Conservation (phyloP, 2,113 vertebrate genomes). For the Daubentonia madagascariensis region DNA sequence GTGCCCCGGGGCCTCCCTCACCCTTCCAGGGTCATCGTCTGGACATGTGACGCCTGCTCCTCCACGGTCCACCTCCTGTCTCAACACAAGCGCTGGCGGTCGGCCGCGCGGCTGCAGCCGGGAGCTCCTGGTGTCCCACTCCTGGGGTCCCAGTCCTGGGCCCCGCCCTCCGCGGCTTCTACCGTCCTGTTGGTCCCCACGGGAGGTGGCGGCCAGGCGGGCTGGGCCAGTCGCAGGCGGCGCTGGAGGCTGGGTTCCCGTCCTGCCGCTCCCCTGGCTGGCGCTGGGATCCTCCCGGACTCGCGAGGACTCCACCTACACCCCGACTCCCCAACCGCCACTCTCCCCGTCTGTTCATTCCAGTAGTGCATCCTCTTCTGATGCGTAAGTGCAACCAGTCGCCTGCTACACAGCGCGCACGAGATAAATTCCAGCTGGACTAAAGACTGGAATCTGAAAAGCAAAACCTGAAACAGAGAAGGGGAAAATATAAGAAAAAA, state of each 20-base stretch:
- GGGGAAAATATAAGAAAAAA: background rate
- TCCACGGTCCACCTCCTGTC: too few relatives aligned
- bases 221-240: too few relatives aligned
- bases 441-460: background rate
- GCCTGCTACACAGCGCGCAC: background rate
- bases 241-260: background rate
- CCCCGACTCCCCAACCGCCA: background rate
- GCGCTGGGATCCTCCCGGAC: too few relatives aligned
- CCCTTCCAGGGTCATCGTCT: background rate
- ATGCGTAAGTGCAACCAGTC: background rate
- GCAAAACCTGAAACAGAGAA: background rate
- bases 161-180: background rate
- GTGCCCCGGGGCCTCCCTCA: background rate
- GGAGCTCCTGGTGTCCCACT: too few relatives aligned
- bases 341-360: background rate
- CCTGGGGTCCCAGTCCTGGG: background rate
- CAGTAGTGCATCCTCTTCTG: background rate
- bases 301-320: background rate
- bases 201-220: background rate
- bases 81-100: too few relatives aligned
- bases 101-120: too few relatives aligned
- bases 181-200: background rate
- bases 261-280: background rate
- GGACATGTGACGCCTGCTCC: background rate
- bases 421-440: background rate